phyloP scores from a whole-genome alignment of 2,888 invertebrate genomes.

The Tetragnatha montana region DNA sequence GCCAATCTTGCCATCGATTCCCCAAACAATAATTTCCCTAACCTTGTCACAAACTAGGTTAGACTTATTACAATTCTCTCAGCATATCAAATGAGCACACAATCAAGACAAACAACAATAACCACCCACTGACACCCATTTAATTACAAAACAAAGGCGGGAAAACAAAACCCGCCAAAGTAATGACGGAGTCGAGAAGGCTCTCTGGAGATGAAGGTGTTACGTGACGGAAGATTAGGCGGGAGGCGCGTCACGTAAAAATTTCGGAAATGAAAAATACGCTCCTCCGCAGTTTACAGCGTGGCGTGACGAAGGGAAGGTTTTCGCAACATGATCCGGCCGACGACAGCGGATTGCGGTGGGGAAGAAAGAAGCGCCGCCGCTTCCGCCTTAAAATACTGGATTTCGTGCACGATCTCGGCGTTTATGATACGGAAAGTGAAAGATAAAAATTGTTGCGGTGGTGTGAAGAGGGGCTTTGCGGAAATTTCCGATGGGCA shows the following conservation, averaged over 20 bases:
- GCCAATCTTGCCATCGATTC: no score
- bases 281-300: conserved; percentile 31
- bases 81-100: not conserved
- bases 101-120: conserved; percentile 1
- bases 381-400: conserved; percentile 48
- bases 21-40: no score
- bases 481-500: conserved; percentile 18
- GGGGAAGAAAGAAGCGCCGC: conserved; percentile 4
- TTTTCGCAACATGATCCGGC: conserved; percentile 42
- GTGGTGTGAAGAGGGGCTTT: conserved; percentile 11
- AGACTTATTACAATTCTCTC: no score
- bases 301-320: conserved; percentile 49
- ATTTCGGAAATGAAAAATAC: conserved; percentile 23
- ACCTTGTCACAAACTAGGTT: no score
- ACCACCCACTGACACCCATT: not conserved
- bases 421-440: conserved; percentile 61
- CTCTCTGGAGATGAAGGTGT: not conserved
- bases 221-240: conserved; percentile 1
- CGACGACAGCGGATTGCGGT: conserved; percentile 14
- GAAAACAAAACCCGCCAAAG: not conserved
- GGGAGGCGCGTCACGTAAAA: conserved; percentile 13
- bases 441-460: conserved; percentile 45
- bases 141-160: no score
- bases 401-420: conserved; percentile 58
- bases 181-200: not conserved